Base-by-base conservation (phyloP, 2,113 vertebrate genomes). In the Solea senegalensis region DNA sequence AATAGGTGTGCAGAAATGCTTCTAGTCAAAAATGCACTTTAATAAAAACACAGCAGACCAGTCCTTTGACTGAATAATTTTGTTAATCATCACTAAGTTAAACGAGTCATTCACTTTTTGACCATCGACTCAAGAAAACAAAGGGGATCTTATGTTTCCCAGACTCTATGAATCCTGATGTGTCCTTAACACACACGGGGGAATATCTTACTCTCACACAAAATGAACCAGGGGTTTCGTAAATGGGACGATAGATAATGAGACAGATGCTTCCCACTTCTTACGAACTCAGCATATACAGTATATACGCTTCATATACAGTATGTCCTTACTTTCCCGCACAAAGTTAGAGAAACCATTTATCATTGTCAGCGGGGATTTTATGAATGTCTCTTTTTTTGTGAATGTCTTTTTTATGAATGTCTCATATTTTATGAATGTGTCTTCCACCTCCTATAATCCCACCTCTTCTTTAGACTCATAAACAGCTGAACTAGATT, bases 21-120 rank as follows among this genome's bases (percentile, higher is more conserved):
- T 45, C 12, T 3, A 45, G 44, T 34, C 34, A 34, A 34, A 34
- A 3, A 34, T 34, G 34, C 34, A 34, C 34, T 45, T 45, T 45
- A 45, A 45, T 3, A 28, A 43, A 41, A 28, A 43, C 12, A 34
- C 5, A 48, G 34, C 39, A 46, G 28, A 43, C 26, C 21, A 39
- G 45, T 13, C 11, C 45, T 43, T 9, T 69, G 16, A 60, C 48
- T 54, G 50, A 63, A 51, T 72, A 61, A 74, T 83, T 67, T 49
- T 46, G 13, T 67, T 51, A 80, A 59, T 21, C 48, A 46, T 63
- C 10, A 58, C 55, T 59, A 14, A 55, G 56, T 62, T 53, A 13
- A 7, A 50, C 8, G n/a, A 16, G 21, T 65, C 21, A 51, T 69
- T 75, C 58, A 50, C 21, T 27, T 53, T 76, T 71, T 70, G 51